Conservation (phyloP, 2,113 vertebrate species). For the Hemiprocne comata region DNA sequence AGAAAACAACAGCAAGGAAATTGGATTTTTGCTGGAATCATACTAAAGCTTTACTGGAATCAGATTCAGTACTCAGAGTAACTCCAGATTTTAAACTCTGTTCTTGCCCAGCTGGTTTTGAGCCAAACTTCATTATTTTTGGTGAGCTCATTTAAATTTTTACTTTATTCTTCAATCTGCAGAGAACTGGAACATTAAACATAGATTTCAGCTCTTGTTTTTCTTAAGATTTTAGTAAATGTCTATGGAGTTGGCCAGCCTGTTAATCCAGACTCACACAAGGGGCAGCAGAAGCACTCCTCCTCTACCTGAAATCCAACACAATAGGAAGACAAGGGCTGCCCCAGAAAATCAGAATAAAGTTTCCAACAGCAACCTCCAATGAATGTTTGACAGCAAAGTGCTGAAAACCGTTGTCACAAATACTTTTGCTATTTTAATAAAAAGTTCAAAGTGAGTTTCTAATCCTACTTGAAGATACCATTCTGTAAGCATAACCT, state of each 20-base stretch:
- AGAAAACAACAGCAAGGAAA: constrained; percentile 35
- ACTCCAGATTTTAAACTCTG: constrained; percentile 57
- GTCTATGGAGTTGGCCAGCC: neutral
- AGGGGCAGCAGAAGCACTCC: neutral
- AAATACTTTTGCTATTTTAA: neutral
- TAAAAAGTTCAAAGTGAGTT: neutral
- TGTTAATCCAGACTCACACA: neutral
- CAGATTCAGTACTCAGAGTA: constrained; percentile 39
- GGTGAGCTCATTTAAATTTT: constrained; percentile 65
- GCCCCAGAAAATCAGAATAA: neutral
- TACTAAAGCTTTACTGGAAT: constrained; percentile 48
- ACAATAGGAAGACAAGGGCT: neutral
- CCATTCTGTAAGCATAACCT: neutral
- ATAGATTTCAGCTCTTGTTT: constrained; percentile 46
- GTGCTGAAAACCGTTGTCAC: neutral
- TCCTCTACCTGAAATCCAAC: neutral
- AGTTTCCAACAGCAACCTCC: neutral
- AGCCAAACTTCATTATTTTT: constrained; percentile 62
- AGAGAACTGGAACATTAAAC: constrained; percentile 42
- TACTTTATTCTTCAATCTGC: constrained; percentile 33
- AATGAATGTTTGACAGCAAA: neutral
- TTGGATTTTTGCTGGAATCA: constrained; percentile 51
- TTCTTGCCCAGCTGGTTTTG: constrained; percentile 40
- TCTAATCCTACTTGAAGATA: neutral
- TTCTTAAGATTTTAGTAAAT: constrained; percentile 28